Percentiles rank a stretch among this genome's conserved stretches.
These are phyloP conservation scores for Mystacides longicornis DNA, from an alignment of 2,888 invertebrate species.

Conservation along the genomic window DNA sequence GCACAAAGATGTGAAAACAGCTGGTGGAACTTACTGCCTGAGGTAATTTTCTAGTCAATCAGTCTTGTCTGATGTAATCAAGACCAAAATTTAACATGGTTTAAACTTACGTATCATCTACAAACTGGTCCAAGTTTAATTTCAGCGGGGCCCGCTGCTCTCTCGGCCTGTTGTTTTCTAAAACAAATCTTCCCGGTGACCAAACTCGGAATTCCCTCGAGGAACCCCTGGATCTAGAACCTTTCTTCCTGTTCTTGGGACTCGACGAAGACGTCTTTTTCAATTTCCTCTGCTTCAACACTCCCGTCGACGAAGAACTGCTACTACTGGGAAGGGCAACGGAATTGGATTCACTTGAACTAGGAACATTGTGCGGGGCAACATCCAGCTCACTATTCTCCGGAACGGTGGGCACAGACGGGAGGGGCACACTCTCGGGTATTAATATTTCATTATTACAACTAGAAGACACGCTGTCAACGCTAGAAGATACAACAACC, in stretches of 20 bases:
- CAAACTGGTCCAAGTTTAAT: constrained; percentile 45
- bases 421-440: not conserved
- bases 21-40: too few species aligned
- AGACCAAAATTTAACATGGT: too few species aligned
- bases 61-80: too few species aligned
- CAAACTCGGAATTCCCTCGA: constrained; percentile 38
- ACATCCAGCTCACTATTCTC: not conserved
- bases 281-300: constrained; percentile 22
- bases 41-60: too few species aligned
- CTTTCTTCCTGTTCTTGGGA: constrained; percentile 20
- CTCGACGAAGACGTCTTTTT: constrained; percentile 18
- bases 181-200: constrained; percentile 41
- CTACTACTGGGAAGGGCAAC: not conserved
- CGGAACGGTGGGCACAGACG: not conserved
- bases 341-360: not conserved
- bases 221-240: constrained; percentile 11
- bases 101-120: constrained; percentile 42
- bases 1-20: too few species aligned
- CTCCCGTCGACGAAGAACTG: constrained; percentile 9
- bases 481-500: not conserved
- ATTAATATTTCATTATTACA: not conserved
- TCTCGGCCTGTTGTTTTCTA: constrained; percentile 38
- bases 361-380: not conserved
- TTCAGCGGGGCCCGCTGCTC: constrained; percentile 36
- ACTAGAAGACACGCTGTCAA: not conserved